phyloP scores from a whole-genome alignment of 2,888 invertebrate genomes.

The Trilocha varians region DNA sequence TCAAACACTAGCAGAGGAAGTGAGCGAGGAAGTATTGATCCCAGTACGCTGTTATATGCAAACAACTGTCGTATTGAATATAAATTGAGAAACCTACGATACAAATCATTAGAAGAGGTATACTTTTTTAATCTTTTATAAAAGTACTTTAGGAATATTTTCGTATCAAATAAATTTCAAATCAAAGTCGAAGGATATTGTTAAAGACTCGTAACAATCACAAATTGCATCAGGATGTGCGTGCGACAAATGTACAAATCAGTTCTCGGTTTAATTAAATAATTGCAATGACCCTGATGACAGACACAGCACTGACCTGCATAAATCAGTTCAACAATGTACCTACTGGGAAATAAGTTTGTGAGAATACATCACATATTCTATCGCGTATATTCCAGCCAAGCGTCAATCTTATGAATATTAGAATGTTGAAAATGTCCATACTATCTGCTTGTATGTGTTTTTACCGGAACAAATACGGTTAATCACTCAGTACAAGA shows the following conservation, averaged over 20 bases:
- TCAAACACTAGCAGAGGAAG: constrained; percentile 28
- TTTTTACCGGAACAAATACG: neutral
- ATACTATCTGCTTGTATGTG: neutral
- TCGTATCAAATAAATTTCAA: no score
- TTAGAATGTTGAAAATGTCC: neutral
- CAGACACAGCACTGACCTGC: neutral
- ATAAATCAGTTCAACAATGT: neutral
- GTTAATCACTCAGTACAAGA: neutral
- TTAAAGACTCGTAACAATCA: no score
- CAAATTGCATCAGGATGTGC: neutral
- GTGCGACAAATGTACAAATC: neutral
- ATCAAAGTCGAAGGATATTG: neutral
- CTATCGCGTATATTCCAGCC: no score
- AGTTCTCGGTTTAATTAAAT: neutral
- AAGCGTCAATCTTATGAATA: no score
- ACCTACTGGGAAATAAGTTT: no score
- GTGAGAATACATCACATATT: no score
- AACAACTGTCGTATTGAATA: constrained; percentile 11
- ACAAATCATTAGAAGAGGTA: no score
- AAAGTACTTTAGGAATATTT: no score
- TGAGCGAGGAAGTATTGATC: constrained; percentile 19
- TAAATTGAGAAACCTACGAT: constrained; percentile 1
- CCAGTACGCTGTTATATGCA: constrained; percentile 18
- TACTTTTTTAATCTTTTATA: no score
- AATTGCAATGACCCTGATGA: neutral